phyloP scores from a whole-genome alignment of 1,140 invertebrate genomes.

The Lordiphosa collinella region DNA sequence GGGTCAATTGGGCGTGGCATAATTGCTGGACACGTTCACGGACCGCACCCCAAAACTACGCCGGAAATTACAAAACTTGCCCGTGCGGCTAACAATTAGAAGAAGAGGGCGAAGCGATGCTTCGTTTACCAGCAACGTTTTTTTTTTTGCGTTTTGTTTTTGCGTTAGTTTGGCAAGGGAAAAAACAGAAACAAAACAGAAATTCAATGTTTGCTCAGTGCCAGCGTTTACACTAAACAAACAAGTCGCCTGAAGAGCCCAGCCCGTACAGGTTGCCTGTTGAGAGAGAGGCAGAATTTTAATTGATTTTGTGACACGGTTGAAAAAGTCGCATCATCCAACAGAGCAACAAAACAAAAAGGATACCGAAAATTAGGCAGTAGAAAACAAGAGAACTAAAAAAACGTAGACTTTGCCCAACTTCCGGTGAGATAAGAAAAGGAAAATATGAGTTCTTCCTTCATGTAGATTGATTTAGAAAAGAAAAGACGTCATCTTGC shows the following conservation, averaged over 20 bases:
- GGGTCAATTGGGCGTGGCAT: slow-evolving; percentile 27
- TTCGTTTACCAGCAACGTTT: slow-evolving; percentile 30
- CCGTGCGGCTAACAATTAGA: slow-evolving; percentile 45
- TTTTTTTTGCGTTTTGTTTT: neutral
- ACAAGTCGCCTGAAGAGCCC: slow-evolving; percentile 13
- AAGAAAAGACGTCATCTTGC: too few species aligned
- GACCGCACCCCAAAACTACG: slow-evolving; percentile 12
- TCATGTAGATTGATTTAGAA: too few species aligned
- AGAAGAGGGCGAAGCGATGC: neutral
- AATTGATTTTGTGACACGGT: slow-evolving; percentile 35
- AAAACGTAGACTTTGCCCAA: too few species aligned
- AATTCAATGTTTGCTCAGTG: slow-evolving; percentile 42
- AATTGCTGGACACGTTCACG: slow-evolving; percentile 38
- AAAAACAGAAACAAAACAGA: slow-evolving; percentile 11
- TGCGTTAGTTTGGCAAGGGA: too few species aligned
- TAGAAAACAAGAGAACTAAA: too few species aligned
- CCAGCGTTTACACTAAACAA: slow-evolving; percentile 31
- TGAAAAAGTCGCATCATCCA: too few species aligned
- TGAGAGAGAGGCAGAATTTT: slow-evolving; percentile 27
- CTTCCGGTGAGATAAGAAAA: too few species aligned
- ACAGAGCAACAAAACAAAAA: neutral
- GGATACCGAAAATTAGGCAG: neutral
- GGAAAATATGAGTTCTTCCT: too few species aligned
- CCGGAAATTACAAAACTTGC: slow-evolving; percentile 61
- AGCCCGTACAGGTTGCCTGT: neutral